Base-by-base conservation (phyloP, 1,140 invertebrate species). In the Samia ricini region DNA sequence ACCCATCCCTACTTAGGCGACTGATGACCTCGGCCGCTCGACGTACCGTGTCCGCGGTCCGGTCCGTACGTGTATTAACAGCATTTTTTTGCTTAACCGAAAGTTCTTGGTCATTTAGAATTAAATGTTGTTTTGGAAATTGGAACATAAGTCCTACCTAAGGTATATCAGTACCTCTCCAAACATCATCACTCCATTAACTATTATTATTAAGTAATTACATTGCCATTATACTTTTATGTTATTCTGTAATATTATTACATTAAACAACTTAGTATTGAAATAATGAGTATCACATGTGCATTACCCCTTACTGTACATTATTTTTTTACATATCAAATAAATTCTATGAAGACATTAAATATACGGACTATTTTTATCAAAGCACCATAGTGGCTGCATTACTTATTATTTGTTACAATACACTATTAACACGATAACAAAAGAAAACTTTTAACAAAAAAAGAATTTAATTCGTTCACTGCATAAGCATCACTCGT, bases 351-450 rank as follows among this genome's bases (percentile, higher is more conserved):
- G 60, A 66, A 61, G 58, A 64, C 56, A 66, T 2, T 56, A 72
- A 69, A 69, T 63, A 79, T 76, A 78, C 60, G 69, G 74, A 77
- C 69, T 78, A 76, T 71, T 70, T 75, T n/a, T 48, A n/a, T 52
- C 67, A 75, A 77, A 85, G 81, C 85, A 88, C 81, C 85, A 70
- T 74, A 62, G 55, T 66, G 78, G 84, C 79, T 74, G 82, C 82
- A 72, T 81, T 77, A 64, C 76, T 68, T 69, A 69, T 67, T 63
- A 69, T 72, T 63, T 74, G 70, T 72, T 69, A 71, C 64, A 36
- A 66, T 62, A 62, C 60, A 62, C 55, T 66, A 7, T 15, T 42
- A 42, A 42, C n/a, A 3, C 3, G 26, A 8, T 8, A 4, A 26
- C 8, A 3, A 66, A 61, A 36, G 29, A 57, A 7, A 29, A 29